Base-by-base conservation (phyloP, 2,888 invertebrate species). In the Parnassius orleans region DNA sequence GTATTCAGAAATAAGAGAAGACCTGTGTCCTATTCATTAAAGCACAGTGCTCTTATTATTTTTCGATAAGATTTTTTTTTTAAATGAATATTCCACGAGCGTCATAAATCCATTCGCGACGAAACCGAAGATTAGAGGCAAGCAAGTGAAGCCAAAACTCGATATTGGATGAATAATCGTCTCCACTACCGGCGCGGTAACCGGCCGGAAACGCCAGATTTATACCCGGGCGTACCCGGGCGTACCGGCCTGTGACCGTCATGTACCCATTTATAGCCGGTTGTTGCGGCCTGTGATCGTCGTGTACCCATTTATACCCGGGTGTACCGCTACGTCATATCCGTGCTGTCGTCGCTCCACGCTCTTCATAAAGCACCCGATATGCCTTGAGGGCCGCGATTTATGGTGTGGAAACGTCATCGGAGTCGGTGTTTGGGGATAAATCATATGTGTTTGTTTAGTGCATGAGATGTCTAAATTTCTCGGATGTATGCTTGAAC, bases 81-180 rank as follows among this genome's bases (percentile, higher is more conserved):
- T 63, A 66, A 68, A 67, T 66, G 66, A 69, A 66, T 63, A 64
- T 66, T 66, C 64, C 61, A 53, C 62, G 52, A 63, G 63, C 57
- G 57, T 73, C 85, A 89, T 88, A 89, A 87, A 88, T 87, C 75
- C 74, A 74, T 72, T 73, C 72, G 68, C 83, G 83, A 80, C 82
- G 84, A 85, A 85, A 86, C 83, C 85, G 80, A 90, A 90, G 90
- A 90, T 89, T 89, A 87, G 87, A 77, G 80, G 79, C 79, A 81
- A 85, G 86, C 85, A 83, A 89, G 87, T 90, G 86, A 86, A 87
- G 89, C 89, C 87, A 89, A 89, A 90, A 90, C 89, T 90, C 90
- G 91, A 91, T 91, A 90, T 90, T 90, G 88, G 88, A 84, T 91
- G 90, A 91, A 90, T 91, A 90, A 91, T 90, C 85, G 91, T 88